phyloP scores from a whole-genome alignment of 2,113 vertebrate species.

The Myotis davidii region DNA sequence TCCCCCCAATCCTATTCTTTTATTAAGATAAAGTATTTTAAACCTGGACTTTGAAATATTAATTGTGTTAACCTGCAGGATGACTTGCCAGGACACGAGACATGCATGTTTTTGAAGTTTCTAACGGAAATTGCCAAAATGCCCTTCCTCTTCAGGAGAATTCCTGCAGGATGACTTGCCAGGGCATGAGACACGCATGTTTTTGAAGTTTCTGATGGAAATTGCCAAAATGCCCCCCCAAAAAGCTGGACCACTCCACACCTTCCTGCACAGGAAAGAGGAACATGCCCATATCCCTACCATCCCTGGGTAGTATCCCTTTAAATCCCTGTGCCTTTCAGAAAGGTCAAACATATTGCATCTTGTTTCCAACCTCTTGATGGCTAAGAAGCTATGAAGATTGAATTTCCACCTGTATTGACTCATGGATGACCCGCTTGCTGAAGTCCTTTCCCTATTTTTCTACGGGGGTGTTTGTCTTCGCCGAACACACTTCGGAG shows the following conservation, averaged over 20 bases:
- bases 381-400: not conserved
- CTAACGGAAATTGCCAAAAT: no score
- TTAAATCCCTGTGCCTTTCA: not conserved
- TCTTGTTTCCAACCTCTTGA: not conserved
- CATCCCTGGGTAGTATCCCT: fast-evolving
- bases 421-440: not conserved
- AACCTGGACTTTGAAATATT: slow-evolving; percentile 65
- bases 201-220: not conserved
- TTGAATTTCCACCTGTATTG: not conserved
- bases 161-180: not conserved
- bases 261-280: not conserved
- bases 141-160: not conserved
- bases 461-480: not conserved
- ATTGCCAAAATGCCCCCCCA: not conserved
- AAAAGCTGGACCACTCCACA: not conserved
- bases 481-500: not conserved
- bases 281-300: fast-evolving
- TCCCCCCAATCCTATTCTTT: slow-evolving; percentile 36
- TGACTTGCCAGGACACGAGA: no score
- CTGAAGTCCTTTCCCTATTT: not conserved
- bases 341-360: not conserved
- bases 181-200: not conserved
- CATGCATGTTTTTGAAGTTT: no score
- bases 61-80: slow-evolving; percentile 77
- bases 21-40: slow-evolving; percentile 69